Evolutionary conservation across 2,113 vertebrate species (phyloP).

Genomic region (Perca flavescens): DNA sequence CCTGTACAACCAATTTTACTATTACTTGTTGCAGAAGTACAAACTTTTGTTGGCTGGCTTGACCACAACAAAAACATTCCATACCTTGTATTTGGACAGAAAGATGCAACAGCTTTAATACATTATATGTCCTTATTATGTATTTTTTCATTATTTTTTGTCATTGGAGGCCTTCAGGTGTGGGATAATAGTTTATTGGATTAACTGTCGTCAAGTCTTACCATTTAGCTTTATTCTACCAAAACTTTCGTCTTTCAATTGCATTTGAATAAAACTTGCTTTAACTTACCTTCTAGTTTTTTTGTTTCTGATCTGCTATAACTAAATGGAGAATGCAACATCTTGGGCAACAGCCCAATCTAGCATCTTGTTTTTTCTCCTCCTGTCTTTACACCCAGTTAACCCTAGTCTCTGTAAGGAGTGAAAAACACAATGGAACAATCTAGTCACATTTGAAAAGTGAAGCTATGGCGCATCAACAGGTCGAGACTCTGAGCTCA

Average conservation of each 20-base stretch:
- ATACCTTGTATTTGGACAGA: too few species aligned
- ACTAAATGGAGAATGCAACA: background rate
- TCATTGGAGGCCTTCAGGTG: too few species aligned
- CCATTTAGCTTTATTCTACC: background rate
- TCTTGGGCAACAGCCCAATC: background rate
- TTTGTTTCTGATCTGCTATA: background rate
- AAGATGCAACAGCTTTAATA: too few species aligned
- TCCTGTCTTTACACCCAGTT: constrained; percentile 30
- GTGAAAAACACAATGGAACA: constrained; percentile 5
- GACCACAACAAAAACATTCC: too few species aligned
- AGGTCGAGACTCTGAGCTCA: constrained; percentile 49
- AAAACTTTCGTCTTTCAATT: background rate
- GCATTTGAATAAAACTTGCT: background rate
- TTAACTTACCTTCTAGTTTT: background rate
- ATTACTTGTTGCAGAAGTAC: too few species aligned
- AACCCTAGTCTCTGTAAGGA: constrained; percentile 8
- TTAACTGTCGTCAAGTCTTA: background rate
- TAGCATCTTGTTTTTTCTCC: background rate
- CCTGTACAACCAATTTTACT: too few species aligned
- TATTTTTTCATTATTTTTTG: too few species aligned
- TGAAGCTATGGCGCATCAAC: constrained; percentile 52
- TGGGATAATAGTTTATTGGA: too few species aligned
- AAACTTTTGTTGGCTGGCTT: too few species aligned
- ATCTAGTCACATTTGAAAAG: constrained; percentile 9
- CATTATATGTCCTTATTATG: too few species aligned